A percentile compares a stretch with the other conserved stretches of the same genome.
phyloP scores from a whole-genome alignment of 1,140 invertebrate species.

The Bombus breviceps region DNA sequence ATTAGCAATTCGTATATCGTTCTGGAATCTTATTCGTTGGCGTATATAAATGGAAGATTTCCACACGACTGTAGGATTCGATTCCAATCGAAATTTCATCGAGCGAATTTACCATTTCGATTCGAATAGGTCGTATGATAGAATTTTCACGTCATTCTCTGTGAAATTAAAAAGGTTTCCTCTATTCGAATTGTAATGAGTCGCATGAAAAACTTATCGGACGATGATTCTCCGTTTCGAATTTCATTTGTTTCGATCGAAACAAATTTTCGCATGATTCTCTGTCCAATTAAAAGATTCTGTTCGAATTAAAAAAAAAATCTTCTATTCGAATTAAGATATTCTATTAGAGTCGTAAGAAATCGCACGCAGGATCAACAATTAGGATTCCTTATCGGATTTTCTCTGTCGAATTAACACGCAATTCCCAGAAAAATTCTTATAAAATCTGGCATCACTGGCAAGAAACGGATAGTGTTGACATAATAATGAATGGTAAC shows the following conservation, averaged over 20 bases:
- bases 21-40: background rate
- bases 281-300: too few relatives aligned
- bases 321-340: too few relatives aligned
- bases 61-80: background rate
- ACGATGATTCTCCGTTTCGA: too few relatives aligned
- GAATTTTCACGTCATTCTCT: background rate
- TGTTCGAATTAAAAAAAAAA: too few relatives aligned
- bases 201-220: too few relatives aligned
- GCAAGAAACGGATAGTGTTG: constrained; percentile 13
- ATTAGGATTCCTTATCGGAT: background rate
- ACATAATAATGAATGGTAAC: constrained; percentile 25
- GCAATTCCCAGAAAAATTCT: background rate
- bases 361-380: too few relatives aligned
- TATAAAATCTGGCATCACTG: constrained; percentile 22
- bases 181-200: too few relatives aligned
- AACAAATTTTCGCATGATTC: too few relatives aligned
- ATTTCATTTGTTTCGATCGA: too few relatives aligned
- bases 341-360: too few relatives aligned
- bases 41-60: background rate
- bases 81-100: background rate
- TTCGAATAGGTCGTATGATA: background rate
- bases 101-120: background rate
- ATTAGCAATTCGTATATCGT: background rate
- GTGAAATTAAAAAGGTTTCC: too few relatives aligned
- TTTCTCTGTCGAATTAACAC: background rate